Percentiles rank a stretch among this genome's conserved stretches.
Evolutionary conservation across 92 coral and sea anemone species (phyloP).

Genomic region (Epizoanthus illoricatus): DNA sequence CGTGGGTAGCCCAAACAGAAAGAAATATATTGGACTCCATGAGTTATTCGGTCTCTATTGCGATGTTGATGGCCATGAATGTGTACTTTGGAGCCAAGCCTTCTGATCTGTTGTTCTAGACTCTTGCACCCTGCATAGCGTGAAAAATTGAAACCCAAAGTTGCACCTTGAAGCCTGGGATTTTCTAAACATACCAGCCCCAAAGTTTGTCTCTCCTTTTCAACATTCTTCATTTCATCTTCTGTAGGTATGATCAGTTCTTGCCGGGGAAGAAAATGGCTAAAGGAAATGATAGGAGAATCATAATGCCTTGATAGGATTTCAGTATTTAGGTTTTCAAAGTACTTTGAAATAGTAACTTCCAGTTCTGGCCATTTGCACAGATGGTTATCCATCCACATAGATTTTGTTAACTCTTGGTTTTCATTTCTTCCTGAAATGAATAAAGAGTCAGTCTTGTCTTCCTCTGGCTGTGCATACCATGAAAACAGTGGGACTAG

Average conservation of each 20-base stretch:
- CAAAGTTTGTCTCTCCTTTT: conserved; percentile 53
- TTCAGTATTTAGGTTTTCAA: conserved; percentile 57
- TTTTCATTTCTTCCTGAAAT: conserved; percentile 57
- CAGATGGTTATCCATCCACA: conserved; percentile 82
- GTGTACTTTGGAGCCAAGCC: conserved; percentile 62
- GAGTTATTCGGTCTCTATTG: conserved; percentile 73
- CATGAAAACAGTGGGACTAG: conserved; percentile 78
- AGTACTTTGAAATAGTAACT: conserved; percentile 53
- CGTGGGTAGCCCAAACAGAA: conserved; percentile 78
- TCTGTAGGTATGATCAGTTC: conserved; percentile 71
- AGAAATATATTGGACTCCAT: conserved; percentile 71
- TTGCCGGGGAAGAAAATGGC: conserved; percentile 79
- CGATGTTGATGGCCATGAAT: conserved; percentile 82
- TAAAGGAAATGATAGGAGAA: conserved; percentile 72
- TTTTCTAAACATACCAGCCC: conserved; percentile 45
- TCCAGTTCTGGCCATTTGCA: conserved; percentile 68
- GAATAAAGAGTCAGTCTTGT: conserved; percentile 57
- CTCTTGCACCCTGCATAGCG: conserved; percentile 77
- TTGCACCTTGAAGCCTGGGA: conserved; percentile 70
- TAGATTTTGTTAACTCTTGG: conserved; percentile 54
- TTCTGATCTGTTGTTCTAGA: conserved; percentile 66
- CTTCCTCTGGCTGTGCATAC: conserved; percentile 76
- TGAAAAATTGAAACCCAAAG: conserved; percentile 62
- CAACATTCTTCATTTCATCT: conserved; percentile 53
- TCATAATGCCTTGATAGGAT: conserved; percentile 48